phyloP scores from a whole-genome alignment of 2,888 invertebrate species.

The Homarus gammarus region DNA sequence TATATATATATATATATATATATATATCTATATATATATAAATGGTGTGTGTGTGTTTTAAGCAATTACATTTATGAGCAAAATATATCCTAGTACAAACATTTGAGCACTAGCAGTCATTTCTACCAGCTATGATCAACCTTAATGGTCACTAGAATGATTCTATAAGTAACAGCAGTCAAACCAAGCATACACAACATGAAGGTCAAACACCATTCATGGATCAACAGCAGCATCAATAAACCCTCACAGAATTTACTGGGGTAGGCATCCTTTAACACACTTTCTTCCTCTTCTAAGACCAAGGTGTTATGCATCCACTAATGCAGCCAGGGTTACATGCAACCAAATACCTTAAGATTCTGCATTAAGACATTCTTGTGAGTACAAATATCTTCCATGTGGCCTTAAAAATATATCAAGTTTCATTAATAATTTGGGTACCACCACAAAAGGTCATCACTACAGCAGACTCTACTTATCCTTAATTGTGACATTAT shows the following conservation, averaged over 20 bases:
- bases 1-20: too few relatives aligned
- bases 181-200: constrained; percentile 34
- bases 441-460: background rate
- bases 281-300: background rate
- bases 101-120: constrained; percentile 49
- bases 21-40: too few relatives aligned
- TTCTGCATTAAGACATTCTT: background rate
- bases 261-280: background rate
- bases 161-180: constrained; percentile 26
- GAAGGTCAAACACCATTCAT: constrained; percentile 29
- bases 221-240: background rate
- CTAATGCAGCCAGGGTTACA: background rate
- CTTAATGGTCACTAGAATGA: constrained; percentile 40
- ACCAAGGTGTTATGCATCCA: background rate
- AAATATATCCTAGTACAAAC: constrained; percentile 37
- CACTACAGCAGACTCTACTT: background rate
- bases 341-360: background rate
- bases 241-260: background rate
- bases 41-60: too few relatives aligned
- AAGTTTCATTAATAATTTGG: background rate
- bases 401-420: background rate
- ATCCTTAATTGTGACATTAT: constrained; percentile 16
- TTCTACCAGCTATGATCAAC: constrained; percentile 6
- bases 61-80: background rate
- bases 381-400: background rate